Evolutionary conservation across 2,113 vertebrate genomes (phyloP), one percentile per base, ranked within the genome.

Genomic region (Electrona antarctica): DNA sequence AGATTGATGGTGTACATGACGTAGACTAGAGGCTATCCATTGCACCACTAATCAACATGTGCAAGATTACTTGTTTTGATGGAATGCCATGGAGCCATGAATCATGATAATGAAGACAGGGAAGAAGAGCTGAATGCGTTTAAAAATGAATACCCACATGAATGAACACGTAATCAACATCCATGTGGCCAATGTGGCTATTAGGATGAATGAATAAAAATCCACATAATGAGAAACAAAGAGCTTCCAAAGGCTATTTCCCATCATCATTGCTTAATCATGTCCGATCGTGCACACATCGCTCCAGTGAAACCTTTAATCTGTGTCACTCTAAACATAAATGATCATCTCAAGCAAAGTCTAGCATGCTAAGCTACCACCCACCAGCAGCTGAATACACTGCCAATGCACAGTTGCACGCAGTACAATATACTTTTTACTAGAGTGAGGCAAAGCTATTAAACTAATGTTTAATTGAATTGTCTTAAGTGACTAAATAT

Each of bases 41-140:
- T 74, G 80, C 59, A 56, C 52, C 71, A 60, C 69, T 74, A 70
- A 85, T 82, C 71, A 81, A 60, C 71, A 48, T 8, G 46, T 52
- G 71, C 29, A 7, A 21, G 63, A 73, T 48, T 57, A 77, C 77
- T 87, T 83, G 57, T 55, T 3, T 69, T 85, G 78, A 87, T 82
- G 67, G 62, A 83, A 49, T 13, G 67, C 71, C 59, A 59, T 74
- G 6, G 54, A 77, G 68, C 73, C 58, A 80, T 82, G 78, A 48
- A 68, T 87, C 85, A 82, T 78, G 51, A 68, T 82, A 82, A 89
- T 77, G 78, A 88, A 79, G 76, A 86, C 82, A 76, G 64, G 78
- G 51, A 63, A 59, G 7, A 6, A 28, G 78, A 85, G 56, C 74
- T 81, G 79, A 60, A 60, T 29, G 33, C 4, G 46, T 46, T 14